These are phyloP conservation scores for Chamaetylas fuelleborni DNA, from an alignment of 2,113 vertebrate species.

Conservation along the genomic window DNA sequence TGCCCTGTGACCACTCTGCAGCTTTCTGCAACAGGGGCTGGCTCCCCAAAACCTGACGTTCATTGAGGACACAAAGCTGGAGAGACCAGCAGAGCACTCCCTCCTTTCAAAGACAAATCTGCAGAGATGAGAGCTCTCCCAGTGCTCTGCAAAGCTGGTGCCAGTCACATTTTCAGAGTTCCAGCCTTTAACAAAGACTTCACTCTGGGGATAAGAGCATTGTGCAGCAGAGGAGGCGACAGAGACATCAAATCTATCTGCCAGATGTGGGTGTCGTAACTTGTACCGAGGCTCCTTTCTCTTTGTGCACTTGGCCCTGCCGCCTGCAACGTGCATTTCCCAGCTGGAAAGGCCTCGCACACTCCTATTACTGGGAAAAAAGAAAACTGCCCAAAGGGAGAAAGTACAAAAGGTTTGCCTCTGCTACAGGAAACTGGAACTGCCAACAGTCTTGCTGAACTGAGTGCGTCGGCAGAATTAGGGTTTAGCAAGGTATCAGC, in stretches of 20 bases:
- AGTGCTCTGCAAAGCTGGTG: not conserved
- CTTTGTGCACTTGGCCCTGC: constrained; percentile 4
- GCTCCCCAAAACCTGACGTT: not conserved
- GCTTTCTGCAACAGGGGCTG: not conserved
- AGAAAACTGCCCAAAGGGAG: constrained; percentile 41
- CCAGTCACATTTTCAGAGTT: constrained; percentile 33
- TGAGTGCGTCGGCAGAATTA: not conserved
- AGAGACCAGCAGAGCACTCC: not conserved
- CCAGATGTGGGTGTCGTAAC: constrained; percentile 49
- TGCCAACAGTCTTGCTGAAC: constrained; percentile 46
- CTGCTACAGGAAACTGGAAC: constrained; percentile 48
- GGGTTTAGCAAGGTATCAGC: not conserved
- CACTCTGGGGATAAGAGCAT: constrained; percentile 49
- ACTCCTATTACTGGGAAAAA: constrained; percentile 38
- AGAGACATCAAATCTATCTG: constrained; percentile 53
- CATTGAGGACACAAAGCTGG: not conserved
- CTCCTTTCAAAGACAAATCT: not conserved
- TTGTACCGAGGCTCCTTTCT: not conserved
- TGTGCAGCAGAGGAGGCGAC: constrained; percentile 36
- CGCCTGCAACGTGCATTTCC: constrained; percentile 26
- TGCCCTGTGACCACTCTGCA: not conserved
- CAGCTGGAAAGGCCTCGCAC: constrained; percentile 38
- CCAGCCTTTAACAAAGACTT: not conserved
- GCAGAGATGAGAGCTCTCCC: not conserved
- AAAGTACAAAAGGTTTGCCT: constrained; percentile 62